Percentiles rank a stretch among this genome's conserved stretches.
These are phyloP conservation scores for Gila robusta DNA, from an alignment of 2,797 vertebrate genomes.

Conservation along the genomic window DNA sequence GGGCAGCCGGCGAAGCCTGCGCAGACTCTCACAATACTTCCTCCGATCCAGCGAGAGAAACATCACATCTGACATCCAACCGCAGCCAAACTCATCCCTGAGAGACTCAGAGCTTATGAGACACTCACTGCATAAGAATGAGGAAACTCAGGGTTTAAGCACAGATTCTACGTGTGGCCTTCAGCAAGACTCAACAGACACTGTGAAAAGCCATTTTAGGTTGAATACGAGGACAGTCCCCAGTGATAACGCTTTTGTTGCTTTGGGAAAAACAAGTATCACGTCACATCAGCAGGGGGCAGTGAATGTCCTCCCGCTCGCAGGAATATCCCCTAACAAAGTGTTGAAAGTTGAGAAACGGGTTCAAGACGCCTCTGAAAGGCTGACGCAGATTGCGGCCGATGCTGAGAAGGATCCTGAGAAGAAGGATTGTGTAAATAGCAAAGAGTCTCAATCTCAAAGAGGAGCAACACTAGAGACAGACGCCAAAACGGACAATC, in stretches of 20 bases:
- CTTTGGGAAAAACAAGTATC: constrained; percentile 23
- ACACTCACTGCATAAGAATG: constrained; percentile 6
- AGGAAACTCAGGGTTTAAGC: neutral
- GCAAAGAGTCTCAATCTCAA: constrained; percentile 59
- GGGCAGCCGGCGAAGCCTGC: constrained; percentile 78
- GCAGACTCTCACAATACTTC: constrained; percentile 68
- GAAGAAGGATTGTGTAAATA: constrained; percentile 38
- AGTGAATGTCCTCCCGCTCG: constrained; percentile 35
- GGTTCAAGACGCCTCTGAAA: constrained; percentile 62
- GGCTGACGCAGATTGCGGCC: constrained; percentile 52
- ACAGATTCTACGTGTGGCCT: neutral
- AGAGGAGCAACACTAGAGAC: constrained; percentile 59
- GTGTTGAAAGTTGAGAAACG: constrained; percentile 50
- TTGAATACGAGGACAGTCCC: constrained; percentile 17
- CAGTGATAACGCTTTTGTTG: constrained; percentile 5
- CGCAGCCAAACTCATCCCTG: neutral
- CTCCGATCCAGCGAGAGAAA: constrained; percentile 41
- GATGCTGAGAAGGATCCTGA: constrained; percentile 25
- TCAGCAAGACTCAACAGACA: neutral
- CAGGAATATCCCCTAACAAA: constrained; percentile 60
- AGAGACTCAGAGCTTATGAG: neutral
- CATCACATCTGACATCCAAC: constrained; percentile 35
- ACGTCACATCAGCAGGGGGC: constrained; percentile 12
- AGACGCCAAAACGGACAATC: constrained; percentile 53
- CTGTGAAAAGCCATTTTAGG: constrained; percentile 50